phyloP scores from a whole-genome alignment of 2,113 vertebrate genomes.

The Microtus pennsylvanicus region DNA sequence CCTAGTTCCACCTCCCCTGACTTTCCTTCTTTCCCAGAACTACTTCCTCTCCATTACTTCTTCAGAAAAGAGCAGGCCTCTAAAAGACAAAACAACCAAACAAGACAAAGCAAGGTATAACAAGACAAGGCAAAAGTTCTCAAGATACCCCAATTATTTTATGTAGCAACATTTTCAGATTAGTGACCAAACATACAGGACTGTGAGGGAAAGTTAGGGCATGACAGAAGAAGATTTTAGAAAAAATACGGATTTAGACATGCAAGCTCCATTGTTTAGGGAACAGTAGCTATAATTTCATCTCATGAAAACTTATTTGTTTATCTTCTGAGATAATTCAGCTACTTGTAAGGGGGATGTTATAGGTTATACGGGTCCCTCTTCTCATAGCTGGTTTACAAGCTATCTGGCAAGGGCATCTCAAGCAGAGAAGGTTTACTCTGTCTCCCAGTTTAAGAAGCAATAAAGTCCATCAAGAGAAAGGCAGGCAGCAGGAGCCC shows the following conservation, averaged over 20 bases:
- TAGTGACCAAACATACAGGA: background rate
- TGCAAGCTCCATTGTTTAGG: background rate
- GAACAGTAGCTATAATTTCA: background rate
- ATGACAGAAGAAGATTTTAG: background rate
- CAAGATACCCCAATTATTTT: background rate
- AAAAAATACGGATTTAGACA: background rate
- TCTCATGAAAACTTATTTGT: background rate
- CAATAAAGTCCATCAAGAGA: too few species aligned
- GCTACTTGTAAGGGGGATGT: background rate
- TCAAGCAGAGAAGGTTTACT: background rate
- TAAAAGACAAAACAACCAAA: background rate
- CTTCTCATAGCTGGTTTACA: background rate
- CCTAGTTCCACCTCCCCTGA: background rate
- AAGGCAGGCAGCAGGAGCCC: background rate
- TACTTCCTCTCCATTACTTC: background rate
- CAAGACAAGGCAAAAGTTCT: background rate
- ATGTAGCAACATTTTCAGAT: background rate
- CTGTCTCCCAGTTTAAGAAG: background rate
- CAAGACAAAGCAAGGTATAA: background rate
- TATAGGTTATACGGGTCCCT: background rate
- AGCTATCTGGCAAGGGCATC: too few species aligned
- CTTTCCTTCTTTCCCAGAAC: background rate
- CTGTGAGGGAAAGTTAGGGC: accelerated
- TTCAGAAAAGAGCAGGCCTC: background rate
- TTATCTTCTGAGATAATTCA: background rate